Percentiles rank a stretch among this genome's conserved stretches.
These are phyloP conservation scores for Pelvicachromis taeniatus DNA, from an alignment of 2,113 vertebrate genomes.

Conservation along the genomic window DNA sequence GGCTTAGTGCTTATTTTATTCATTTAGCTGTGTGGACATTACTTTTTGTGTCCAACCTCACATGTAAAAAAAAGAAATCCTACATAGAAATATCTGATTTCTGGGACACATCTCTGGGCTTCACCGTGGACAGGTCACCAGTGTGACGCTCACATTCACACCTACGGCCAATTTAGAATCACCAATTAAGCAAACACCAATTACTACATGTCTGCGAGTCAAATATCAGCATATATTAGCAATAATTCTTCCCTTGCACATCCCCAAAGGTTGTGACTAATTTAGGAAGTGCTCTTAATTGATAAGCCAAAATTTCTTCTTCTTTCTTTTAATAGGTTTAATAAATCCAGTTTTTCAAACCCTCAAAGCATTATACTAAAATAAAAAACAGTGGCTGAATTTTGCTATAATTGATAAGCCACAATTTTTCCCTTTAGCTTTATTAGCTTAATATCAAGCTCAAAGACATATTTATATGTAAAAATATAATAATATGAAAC, in stretches of 20 bases:
- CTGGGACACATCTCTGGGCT: too few relatives aligned
- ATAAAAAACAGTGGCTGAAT: neutral
- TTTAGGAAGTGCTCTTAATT: neutral
- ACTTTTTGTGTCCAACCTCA: too few relatives aligned
- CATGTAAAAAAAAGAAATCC: too few relatives aligned
- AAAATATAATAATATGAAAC: neutral
- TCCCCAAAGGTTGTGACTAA: neutral
- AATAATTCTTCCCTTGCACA: neutral
- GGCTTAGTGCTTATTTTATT: neutral
- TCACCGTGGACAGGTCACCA: too few relatives aligned
- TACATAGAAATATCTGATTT: too few relatives aligned
- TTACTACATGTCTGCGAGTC: neutral
- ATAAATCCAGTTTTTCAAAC: neutral
- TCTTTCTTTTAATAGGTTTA: neutral
- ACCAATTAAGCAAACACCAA: neutral
- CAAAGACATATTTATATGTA: neutral
- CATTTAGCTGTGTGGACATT: neutral
- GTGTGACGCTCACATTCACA: neutral
- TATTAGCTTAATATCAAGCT: neutral
- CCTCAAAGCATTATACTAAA: neutral
- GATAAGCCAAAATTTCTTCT: too few relatives aligned
- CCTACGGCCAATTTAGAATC: neutral
- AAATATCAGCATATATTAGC: neutral
- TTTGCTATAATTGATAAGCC: neutral
- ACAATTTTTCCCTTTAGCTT: rapidly evolving